A percentile compares a stretch with the other conserved stretches of the same genome.
phyloP scores from a whole-genome alignment of 2,797 vertebrate species.

The Emys orbicularis region DNA sequence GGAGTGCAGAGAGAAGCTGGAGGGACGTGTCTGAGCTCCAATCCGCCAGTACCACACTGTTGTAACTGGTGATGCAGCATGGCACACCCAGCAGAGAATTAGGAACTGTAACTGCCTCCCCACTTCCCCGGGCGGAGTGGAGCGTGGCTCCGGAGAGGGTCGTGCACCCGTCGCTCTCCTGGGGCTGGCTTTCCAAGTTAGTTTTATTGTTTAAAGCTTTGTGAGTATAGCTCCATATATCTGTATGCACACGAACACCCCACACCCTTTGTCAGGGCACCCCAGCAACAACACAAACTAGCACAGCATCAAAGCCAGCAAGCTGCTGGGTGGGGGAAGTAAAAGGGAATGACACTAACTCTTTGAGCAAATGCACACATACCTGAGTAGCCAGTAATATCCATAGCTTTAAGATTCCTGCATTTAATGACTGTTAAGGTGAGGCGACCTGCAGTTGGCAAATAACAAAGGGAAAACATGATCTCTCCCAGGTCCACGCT shows the following conservation, averaged over 20 bases:
- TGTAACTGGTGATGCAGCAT: neutral
- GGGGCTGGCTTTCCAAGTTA: neutral
- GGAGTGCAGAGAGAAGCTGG: neutral
- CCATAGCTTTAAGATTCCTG: constrained; percentile 99
- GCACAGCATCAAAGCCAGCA: neutral
- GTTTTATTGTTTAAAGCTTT: neutral
- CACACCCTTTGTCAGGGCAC: neutral
- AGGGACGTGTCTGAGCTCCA: neutral
- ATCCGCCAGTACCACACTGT: neutral
- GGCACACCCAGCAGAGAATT: too few species aligned
- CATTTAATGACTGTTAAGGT: constrained; percentile 98
- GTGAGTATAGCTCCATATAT: neutral
- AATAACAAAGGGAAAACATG: constrained; percentile 99
- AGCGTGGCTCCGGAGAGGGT: too few species aligned
- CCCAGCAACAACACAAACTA: neutral
- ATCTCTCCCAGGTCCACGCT: constrained; percentile 98
- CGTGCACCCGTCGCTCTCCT: neutral
- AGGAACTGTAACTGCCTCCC: too few species aligned
- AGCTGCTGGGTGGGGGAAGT: fast-evolving
- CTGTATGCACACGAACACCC: neutral
- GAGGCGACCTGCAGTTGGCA: constrained; percentile 97
- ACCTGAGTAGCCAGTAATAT: constrained; percentile 99
- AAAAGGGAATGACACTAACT: neutral
- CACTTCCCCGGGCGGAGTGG: too few species aligned
- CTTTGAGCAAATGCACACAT: constrained; percentile 1